Percentiles rank a stretch among this genome's conserved stretches.
phyloP scores from a whole-genome alignment of 1,140 invertebrate species.

The Drosophila mayri region DNA sequence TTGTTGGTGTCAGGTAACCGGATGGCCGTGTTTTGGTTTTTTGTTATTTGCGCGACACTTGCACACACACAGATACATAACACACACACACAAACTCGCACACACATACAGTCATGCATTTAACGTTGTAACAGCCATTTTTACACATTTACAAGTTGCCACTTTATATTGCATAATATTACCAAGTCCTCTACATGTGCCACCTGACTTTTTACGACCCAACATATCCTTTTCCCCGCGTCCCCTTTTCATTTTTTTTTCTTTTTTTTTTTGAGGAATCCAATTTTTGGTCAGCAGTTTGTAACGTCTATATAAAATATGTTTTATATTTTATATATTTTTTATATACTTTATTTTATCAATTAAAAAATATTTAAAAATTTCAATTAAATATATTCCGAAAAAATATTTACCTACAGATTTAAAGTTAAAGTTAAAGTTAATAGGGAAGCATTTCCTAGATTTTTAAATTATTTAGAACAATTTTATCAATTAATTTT shows the following conservation, averaged over 20 bases:
- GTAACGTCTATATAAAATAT: not conserved
- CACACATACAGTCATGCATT: slow-evolving; percentile 10
- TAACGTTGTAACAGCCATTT: slow-evolving; percentile 50
- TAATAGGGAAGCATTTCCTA: not conserved
- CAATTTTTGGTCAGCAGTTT: not conserved
- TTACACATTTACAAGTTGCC: slow-evolving; percentile 75
- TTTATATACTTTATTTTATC: not conserved
- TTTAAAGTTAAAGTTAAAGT: no score
- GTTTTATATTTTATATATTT: not conserved
- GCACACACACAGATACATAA: slow-evolving; percentile 22
- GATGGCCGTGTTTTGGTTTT: slow-evolving; percentile 52
- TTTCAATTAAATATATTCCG: not conserved
- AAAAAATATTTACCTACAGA: not conserved
- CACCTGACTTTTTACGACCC: slow-evolving; percentile 40
- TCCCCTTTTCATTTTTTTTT: not conserved
- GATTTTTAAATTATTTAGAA: not conserved
- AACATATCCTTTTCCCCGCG: not conserved
- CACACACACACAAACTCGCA: slow-evolving; percentile 5
- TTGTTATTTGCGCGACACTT: slow-evolving; percentile 63
- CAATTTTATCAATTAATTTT: no score
- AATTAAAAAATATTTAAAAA: no score
- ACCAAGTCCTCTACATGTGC: slow-evolving; percentile 40
- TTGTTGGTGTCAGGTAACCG: slow-evolving; percentile 44
- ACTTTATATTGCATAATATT: slow-evolving; percentile 61
- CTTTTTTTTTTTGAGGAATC: not conserved